These are phyloP conservation scores for Zosterops lateralis DNA, from an alignment of 2,113 vertebrate genomes.

Conservation along the genomic window DNA sequence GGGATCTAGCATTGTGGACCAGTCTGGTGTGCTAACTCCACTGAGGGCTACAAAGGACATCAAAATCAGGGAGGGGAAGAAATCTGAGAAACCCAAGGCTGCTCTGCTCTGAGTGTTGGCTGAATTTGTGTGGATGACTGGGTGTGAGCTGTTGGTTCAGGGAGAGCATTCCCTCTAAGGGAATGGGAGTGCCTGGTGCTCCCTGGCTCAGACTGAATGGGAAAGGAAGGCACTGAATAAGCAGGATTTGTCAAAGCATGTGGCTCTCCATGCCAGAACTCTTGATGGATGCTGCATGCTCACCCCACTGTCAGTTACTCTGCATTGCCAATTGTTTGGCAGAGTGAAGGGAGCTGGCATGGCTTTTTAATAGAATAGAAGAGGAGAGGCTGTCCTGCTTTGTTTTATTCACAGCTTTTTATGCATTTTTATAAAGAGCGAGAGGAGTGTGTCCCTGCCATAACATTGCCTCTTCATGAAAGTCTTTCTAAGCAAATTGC, in stretches of 20 bases:
- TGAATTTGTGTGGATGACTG: neutral
- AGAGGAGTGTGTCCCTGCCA: neutral
- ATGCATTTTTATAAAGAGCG: neutral
- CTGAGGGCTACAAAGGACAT: neutral
- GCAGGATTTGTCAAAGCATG: slow-evolving; percentile 22
- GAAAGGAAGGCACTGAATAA: slow-evolving; percentile 1
- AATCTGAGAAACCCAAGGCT: neutral
- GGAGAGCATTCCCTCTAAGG: neutral
- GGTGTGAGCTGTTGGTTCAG: neutral
- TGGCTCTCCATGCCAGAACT: neutral
- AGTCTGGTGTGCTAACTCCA: neutral
- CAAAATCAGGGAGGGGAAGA: neutral
- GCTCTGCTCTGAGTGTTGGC: neutral
- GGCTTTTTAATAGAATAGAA: neutral
- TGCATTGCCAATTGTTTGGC: neutral
- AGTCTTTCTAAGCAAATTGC: neutral
- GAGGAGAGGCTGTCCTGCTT: neutral
- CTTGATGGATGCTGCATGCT: neutral
- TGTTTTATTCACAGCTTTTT: neutral
- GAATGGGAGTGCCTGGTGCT: slow-evolving; percentile 1
- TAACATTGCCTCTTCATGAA: neutral
- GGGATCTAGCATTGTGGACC: neutral
- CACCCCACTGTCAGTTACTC: slow-evolving; percentile 15
- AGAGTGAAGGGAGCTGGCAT: neutral
- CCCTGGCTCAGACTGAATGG: slow-evolving; percentile 16